Percentiles rank a stretch among this genome's conserved stretches.
phyloP scores from a whole-genome alignment of 2,113 vertebrate genomes.

The Centropristis striata region DNA sequence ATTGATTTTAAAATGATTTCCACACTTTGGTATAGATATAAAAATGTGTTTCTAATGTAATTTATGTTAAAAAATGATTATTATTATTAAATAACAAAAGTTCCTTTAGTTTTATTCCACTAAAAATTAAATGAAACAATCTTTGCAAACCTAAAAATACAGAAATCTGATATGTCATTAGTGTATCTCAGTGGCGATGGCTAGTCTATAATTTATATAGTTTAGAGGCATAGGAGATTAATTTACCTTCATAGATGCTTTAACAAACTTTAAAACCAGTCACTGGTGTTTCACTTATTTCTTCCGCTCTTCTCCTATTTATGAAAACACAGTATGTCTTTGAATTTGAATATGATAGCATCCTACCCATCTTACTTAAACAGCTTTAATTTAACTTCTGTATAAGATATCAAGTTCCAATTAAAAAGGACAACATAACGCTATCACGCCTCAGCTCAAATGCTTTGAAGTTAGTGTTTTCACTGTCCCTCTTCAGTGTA shows the following conservation, averaged over 20 bases:
- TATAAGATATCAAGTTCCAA: conserved; percentile 18
- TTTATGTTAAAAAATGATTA: too few relatives aligned
- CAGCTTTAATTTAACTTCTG: conserved; percentile 6
- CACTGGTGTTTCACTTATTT: neutral
- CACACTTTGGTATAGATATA: too few relatives aligned
- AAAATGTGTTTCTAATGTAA: neutral
- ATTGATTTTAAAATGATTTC: neutral
- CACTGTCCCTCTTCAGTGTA: conserved; percentile 40
- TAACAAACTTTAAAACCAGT: conserved; percentile 2
- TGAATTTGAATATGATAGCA: neutral
- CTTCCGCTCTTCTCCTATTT: neutral
- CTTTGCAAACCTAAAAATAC: neutral
- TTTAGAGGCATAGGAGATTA: neutral
- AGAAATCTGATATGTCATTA: neutral
- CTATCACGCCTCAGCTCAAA: conserved; percentile 20
- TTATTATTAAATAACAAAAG: too few relatives aligned
- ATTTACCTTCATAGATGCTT: neutral
- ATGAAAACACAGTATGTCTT: conserved; percentile 9
- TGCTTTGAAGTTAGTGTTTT: conserved; percentile 46
- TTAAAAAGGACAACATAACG: conserved; percentile 21
- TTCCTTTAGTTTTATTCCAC: too few relatives aligned
- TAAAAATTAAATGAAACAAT: too few relatives aligned
- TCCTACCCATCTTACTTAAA: neutral
- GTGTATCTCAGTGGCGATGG: neutral
- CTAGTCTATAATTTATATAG: neutral